A percentile compares a stretch with the other conserved stretches of the same genome.
phyloP scores from a whole-genome alignment of 2,888 invertebrate species.

The Pseudanteris insignis region DNA sequence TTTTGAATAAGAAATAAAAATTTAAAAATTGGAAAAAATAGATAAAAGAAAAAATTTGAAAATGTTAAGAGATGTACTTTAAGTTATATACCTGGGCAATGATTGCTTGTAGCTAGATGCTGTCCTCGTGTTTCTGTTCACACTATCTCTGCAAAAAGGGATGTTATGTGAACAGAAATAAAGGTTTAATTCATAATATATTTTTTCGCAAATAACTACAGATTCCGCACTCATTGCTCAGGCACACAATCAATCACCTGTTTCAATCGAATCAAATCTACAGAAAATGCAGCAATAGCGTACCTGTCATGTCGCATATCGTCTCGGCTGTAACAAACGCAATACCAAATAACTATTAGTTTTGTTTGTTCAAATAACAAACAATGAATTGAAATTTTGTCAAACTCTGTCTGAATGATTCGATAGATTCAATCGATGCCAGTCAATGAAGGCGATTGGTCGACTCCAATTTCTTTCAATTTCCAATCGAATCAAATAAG shows the following conservation, averaged over 20 bases:
- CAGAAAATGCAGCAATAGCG: slow-evolving; percentile 63
- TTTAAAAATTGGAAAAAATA: slow-evolving; percentile 17
- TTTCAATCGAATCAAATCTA: slow-evolving; percentile 63
- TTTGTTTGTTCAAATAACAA: slow-evolving; percentile 29
- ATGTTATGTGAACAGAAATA: slow-evolving; percentile 67
- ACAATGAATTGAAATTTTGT: slow-evolving; percentile 7
- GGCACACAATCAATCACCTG: slow-evolving; percentile 66
- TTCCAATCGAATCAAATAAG: background rate
- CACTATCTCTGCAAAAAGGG: slow-evolving; percentile 67
- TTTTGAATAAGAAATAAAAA: slow-evolving; percentile 6
- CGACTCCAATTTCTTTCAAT: background rate
- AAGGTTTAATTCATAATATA: slow-evolving; percentile 50
- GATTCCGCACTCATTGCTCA: slow-evolving; percentile 66
- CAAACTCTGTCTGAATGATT: background rate
- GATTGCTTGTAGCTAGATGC: slow-evolving; percentile 68
- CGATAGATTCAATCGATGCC: background rate
- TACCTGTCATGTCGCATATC: slow-evolving; percentile 67
- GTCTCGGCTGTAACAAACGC: slow-evolving; percentile 66
- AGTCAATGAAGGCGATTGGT: background rate
- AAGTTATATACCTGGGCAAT: slow-evolving; percentile 66
- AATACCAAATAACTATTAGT: slow-evolving; percentile 62
- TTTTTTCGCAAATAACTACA: slow-evolving; percentile 62
- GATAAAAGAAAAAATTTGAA: slow-evolving; percentile 31
- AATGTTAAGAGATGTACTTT: slow-evolving; percentile 58
- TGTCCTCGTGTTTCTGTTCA: slow-evolving; percentile 67